A percentile compares a stretch with the other conserved stretches of the same genome.
Evolutionary conservation across 35 echinoderm and acorn worm species (phyloP).

Genomic region (Eucidaris tribuloides): DNA sequence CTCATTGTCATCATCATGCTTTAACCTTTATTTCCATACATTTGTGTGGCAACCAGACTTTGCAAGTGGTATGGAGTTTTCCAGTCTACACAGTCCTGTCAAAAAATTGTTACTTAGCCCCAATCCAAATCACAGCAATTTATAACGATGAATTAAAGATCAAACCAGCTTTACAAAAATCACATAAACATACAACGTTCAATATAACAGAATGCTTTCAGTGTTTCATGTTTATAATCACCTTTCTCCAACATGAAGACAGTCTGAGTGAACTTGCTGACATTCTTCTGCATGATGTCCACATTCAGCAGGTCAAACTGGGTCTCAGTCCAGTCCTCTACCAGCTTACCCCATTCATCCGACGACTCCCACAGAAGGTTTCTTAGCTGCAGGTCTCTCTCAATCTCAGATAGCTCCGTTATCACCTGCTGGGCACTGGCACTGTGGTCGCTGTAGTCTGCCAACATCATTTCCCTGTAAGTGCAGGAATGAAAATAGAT

Average conservation of each 20-base stretch:
- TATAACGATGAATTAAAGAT: too few relatives aligned
- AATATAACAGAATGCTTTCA: too few relatives aligned
- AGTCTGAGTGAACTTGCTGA: conserved; percentile 98
- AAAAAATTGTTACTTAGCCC: too few relatives aligned
- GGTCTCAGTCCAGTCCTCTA: conserved; percentile 90
- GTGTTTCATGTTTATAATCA: conserved; percentile 26
- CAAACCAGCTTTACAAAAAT: too few relatives aligned
- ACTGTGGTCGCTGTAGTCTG: conserved; percentile 68
- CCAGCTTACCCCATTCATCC: conserved; percentile 82
- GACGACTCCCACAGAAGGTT: conserved; percentile 91
- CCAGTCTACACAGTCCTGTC: too few relatives aligned
- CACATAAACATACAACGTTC: too few relatives aligned
- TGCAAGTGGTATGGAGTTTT: too few relatives aligned
- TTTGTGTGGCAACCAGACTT: too few relatives aligned
- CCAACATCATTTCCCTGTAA: conserved; percentile 49
- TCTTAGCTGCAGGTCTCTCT: conserved; percentile 85
- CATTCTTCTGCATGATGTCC: conserved; percentile 95
- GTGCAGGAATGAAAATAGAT: too few relatives aligned
- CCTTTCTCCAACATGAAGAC: conserved; percentile 99
- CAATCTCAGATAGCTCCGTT: conserved; percentile 84
- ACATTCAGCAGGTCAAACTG: conserved; percentile 95
- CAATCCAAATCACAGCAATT: too few relatives aligned
- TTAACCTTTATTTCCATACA: too few relatives aligned
- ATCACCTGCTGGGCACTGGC: conserved; percentile 86
- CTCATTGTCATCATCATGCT: too few relatives aligned